These are phyloP conservation scores for Nerophis lumbriciformis DNA, from an alignment of 2,113 vertebrate species.

Conservation along the genomic window DNA sequence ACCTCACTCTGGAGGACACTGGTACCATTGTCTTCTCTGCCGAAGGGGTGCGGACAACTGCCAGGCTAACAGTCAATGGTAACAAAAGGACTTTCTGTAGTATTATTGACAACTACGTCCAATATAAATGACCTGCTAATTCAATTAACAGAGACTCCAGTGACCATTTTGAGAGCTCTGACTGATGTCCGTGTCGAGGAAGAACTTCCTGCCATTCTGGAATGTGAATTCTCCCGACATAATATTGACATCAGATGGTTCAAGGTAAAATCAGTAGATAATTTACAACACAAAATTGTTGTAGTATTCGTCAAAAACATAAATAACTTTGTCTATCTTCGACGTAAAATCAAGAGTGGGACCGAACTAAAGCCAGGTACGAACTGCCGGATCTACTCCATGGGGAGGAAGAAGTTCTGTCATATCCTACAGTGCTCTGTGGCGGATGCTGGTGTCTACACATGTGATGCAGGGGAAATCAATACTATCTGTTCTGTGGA, in stretches of 20 bases:
- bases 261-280: conserved; percentile 73
- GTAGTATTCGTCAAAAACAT: neutral
- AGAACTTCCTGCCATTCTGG: conserved; percentile 73
- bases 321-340: neutral
- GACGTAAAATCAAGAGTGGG: conserved; percentile 59
- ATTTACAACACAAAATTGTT: neutral
- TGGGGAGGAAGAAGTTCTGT: conserved; percentile 73
- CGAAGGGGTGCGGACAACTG: conserved; percentile 77
- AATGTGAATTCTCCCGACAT: conserved; percentile 87
- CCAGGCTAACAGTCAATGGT: conserved; percentile 80
- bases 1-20: conserved; percentile 79
- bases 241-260: conserved; percentile 81
- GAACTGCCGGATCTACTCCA: conserved; percentile 77
- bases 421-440: conserved; percentile 60
- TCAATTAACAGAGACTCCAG: conserved; percentile 77
- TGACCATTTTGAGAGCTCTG: conserved; percentile 75
- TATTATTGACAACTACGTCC: neutral
- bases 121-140: neutral
- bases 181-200: conserved; percentile 78
- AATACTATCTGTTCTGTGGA: conserved; percentile 69
- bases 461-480: conserved; percentile 66
- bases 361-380: conserved; percentile 69
- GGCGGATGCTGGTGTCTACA: conserved; percentile 66
- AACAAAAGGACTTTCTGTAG: neutral
- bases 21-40: conserved; percentile 81